Percentiles rank a stretch among this genome's conserved stretches.
These are phyloP conservation scores for Turritopsis rubra DNA, from an alignment of 30 jellyfish, hydroid and myxozoan species.

Conservation along the genomic window DNA sequence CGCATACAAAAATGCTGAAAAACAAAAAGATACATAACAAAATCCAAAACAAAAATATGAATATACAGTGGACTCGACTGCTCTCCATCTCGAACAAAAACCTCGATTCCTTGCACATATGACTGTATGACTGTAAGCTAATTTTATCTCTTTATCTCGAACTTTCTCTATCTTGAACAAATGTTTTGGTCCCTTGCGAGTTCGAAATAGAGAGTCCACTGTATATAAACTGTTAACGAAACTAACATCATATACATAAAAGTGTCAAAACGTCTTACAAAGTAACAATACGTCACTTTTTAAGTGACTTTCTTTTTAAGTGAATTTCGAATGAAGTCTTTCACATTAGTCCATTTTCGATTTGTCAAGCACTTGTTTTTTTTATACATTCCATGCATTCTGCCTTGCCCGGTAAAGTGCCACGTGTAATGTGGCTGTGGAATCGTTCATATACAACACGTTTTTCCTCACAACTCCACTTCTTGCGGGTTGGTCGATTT, in stretches of 20 bases:
- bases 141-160: no score
- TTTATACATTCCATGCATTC: not conserved
- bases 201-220: no score
- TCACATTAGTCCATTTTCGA: constrained; percentile 30
- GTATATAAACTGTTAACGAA: no score
- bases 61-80: no score
- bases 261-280: no score
- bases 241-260: no score
- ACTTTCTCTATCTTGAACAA: no score
- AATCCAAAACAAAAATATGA: not conserved
- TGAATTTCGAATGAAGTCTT: constrained; percentile 32
- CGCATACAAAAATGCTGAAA: not conserved
- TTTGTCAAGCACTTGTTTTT: not conserved
- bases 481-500: no score
- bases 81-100: no score
- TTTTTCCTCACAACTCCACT: not conserved
- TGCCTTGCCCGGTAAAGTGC: not conserved
- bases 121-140: no score
- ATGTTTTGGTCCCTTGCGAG: no score
- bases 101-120: no score
- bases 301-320: not conserved
- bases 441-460: not conserved
- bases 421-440: not conserved
- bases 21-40: not conserved
- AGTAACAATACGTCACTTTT: not conserved